Conservation (phyloP, 2,797 vertebrate genomes). For the Neosilurus hyrtlii region DNA sequence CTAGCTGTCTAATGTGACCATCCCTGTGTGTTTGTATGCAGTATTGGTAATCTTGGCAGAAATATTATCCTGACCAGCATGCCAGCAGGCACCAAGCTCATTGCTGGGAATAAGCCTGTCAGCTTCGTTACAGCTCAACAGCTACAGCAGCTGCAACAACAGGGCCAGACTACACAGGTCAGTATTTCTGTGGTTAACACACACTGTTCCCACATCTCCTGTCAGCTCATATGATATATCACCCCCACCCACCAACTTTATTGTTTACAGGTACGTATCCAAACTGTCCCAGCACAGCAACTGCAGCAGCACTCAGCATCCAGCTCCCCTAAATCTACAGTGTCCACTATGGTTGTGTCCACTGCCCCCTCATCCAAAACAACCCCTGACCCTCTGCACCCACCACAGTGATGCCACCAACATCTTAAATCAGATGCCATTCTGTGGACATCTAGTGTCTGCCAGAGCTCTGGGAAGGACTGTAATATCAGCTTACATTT, state of each 20-base stretch:
- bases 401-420: conserved; percentile 59
- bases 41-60: conserved; percentile 89
- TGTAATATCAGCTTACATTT: neutral
- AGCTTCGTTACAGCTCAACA: conserved; percentile 97
- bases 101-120: conserved; percentile 95
- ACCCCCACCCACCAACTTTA: no score
- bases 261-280: conserved; percentile 86
- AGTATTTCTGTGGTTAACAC: conserved; percentile 14
- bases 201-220: neutral
- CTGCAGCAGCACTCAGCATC: conserved; percentile 88
- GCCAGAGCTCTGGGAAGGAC: neutral
- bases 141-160: conserved; percentile 97
- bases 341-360: conserved; percentile 94
- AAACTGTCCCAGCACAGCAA: conserved; percentile 89
- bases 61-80: conserved; percentile 98
- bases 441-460: neutral
- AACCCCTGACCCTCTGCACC: conserved; percentile 71
- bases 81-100: conserved; percentile 95
- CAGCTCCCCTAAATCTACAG: conserved; percentile 80
- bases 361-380: conserved; percentile 88
- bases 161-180: conserved; percentile 96
- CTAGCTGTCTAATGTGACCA: neutral
- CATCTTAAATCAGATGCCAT: conserved; percentile 38
- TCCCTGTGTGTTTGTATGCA: conserved; percentile 55
- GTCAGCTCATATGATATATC: neutral